Evolutionary conservation across 2,797 vertebrate species (phyloP).

Genomic region (Urocyon cinereoargenteus): DNA sequence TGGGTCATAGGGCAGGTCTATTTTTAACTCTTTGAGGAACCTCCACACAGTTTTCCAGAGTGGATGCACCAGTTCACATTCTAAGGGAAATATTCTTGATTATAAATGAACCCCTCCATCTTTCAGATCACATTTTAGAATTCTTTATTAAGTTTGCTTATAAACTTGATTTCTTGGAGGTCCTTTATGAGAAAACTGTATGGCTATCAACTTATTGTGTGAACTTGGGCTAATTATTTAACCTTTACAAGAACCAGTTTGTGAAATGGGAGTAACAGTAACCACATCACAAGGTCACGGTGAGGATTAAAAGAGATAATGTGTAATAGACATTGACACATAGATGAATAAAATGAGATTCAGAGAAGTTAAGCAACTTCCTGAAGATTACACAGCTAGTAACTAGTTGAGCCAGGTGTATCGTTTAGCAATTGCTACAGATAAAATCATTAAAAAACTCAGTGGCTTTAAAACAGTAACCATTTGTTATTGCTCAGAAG

Average conservation of each 20-base stretch:
- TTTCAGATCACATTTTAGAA: neutral
- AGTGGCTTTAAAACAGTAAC: neutral
- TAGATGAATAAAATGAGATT: neutral
- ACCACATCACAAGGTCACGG: neutral
- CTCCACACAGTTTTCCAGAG: too few species aligned
- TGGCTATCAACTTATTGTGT: neutral
- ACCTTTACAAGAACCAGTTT: neutral
- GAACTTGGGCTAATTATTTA: neutral
- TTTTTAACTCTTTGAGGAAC: too few species aligned
- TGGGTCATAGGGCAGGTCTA: too few species aligned
- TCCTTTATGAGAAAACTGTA: neutral
- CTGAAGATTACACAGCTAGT: neutral
- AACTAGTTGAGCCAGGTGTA: neutral
- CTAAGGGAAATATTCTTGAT: neutral
- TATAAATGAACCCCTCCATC: neutral
- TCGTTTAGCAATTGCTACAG: neutral
- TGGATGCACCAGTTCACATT: too few species aligned
- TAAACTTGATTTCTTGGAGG: neutral
- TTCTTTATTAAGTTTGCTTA: neutral
- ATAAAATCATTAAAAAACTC: neutral
- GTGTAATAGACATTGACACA: neutral
- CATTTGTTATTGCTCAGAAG: neutral
- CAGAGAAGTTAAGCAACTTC: neutral
- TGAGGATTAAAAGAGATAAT: neutral
- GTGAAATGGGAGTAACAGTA: neutral